Evolutionary conservation across 2,888 invertebrate genomes (phyloP).

Genomic region (Drosophila multiciliata): DNA sequence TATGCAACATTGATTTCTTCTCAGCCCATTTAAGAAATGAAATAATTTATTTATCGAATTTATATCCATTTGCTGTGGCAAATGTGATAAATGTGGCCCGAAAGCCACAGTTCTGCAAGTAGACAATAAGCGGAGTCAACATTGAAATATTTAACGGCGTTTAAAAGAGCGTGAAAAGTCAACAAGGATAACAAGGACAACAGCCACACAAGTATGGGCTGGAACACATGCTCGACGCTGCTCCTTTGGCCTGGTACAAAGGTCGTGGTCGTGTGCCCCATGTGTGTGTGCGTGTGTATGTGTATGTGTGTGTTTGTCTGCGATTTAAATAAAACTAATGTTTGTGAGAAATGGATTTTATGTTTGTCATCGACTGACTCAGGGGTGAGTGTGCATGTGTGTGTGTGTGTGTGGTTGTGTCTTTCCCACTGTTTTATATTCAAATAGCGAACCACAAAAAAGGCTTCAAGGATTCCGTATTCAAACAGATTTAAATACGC

Average conservation of each 20-base stretch:
- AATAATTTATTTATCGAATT: slow-evolving; percentile 49
- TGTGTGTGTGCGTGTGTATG: slow-evolving; percentile 24
- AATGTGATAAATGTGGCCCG: slow-evolving; percentile 71
- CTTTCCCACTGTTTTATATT: slow-evolving; percentile 76
- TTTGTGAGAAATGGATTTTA: slow-evolving; percentile 79
- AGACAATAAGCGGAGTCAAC: slow-evolving; percentile 25
- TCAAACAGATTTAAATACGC: slow-evolving; percentile 75
- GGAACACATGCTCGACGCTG: slow-evolving; percentile 54
- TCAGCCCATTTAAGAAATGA: not conserved
- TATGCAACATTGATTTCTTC: slow-evolving; percentile 1
- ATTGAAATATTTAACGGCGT: slow-evolving; percentile 77
- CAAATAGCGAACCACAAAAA: slow-evolving; percentile 72
- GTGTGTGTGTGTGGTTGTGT: slow-evolving; percentile 30
- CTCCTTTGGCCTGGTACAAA: slow-evolving; percentile 48
- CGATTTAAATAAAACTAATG: slow-evolving; percentile 81
- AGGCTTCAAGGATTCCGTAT: slow-evolving; percentile 68
- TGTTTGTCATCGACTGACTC: slow-evolving; percentile 78
- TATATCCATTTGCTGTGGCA: slow-evolving; percentile 59
- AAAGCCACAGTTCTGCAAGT: slow-evolving; percentile 3
- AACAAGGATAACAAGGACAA: slow-evolving; percentile 68
- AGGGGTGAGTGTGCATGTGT: slow-evolving; percentile 33
- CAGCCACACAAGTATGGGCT: slow-evolving; percentile 51
- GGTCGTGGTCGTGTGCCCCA: slow-evolving; percentile 63
- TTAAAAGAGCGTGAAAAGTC: slow-evolving; percentile 85
- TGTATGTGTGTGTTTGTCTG: slow-evolving; percentile 51